phyloP scores from a whole-genome alignment of 2,797 vertebrate species.

The Aratinga solstitialis region DNA sequence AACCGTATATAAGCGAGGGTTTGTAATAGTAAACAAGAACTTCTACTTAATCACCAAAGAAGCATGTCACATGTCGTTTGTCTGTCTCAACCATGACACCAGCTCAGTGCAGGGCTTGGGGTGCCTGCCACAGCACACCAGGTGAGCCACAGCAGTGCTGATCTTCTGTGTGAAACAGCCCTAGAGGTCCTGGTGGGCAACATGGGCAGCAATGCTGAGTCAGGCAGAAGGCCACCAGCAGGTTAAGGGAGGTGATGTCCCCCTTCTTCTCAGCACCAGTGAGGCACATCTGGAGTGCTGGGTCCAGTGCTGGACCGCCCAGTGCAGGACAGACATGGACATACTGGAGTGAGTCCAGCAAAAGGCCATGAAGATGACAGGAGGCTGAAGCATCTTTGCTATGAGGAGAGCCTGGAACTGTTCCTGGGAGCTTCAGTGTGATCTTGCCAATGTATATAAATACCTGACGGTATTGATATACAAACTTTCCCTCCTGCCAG shows the following conservation, averaged over 20 bases:
- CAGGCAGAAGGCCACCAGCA: background rate
- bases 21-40: no score
- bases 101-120: background rate
- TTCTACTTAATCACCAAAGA: no score
- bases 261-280: background rate
- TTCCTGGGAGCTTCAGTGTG: background rate
- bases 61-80: no score
- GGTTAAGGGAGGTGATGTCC: background rate
- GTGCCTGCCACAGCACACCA: background rate
- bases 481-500: constrained; percentile 19
- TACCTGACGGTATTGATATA: background rate
- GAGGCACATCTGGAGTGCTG: background rate
- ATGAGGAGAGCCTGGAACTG: background rate
- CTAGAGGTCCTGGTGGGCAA: background rate
- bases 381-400: background rate
- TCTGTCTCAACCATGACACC: no score
- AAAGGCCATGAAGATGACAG: background rate
- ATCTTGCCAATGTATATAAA: background rate
- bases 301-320: background rate
- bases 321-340: background rate
- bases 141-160: rapidly evolving
- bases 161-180: background rate
- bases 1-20: no score
- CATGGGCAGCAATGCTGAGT: rapidly evolving
- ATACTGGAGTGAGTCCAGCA: background rate